A percentile compares a stretch with the other conserved stretches of the same genome.
Conservation (phyloP, 2,113 vertebrate species). For the Vicugna pacos region DNA sequence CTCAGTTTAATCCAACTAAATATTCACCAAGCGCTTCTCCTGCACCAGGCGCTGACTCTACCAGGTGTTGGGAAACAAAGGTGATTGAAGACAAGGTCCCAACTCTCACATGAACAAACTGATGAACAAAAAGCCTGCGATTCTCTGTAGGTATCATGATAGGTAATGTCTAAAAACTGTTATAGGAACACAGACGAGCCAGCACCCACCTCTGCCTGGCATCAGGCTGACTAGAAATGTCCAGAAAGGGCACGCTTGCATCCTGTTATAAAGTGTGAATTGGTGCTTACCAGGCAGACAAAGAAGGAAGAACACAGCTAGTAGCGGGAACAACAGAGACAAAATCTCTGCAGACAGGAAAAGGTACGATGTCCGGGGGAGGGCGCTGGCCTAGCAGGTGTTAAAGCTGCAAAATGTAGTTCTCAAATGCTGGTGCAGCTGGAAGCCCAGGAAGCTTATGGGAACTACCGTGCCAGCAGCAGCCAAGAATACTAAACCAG, state of each 20-base stretch:
- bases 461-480: not conserved
- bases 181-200: not conserved
- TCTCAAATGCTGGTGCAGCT: not conserved
- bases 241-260: not conserved
- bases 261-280: not conserved
- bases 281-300: too few relatives aligned
- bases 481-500: not conserved
- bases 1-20: not conserved
- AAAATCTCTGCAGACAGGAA: not conserved
- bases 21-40: not conserved
- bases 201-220: not conserved
- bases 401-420: not conserved
- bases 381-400: too few relatives aligned
- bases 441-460: accelerated
- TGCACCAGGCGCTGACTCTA: accelerated
- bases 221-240: not conserved
- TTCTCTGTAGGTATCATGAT: not conserved
- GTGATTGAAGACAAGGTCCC: not conserved
- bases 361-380: accelerated
- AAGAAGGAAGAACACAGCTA: not conserved
- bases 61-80: not conserved
- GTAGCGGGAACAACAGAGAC: not conserved
- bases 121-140: not conserved
- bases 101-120: not conserved
- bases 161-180: not conserved